Evolutionary conservation across 2,797 vertebrate species (phyloP), one percentile per base, ranked within the genome.

Genomic region (Adelosebastes latens): DNA sequence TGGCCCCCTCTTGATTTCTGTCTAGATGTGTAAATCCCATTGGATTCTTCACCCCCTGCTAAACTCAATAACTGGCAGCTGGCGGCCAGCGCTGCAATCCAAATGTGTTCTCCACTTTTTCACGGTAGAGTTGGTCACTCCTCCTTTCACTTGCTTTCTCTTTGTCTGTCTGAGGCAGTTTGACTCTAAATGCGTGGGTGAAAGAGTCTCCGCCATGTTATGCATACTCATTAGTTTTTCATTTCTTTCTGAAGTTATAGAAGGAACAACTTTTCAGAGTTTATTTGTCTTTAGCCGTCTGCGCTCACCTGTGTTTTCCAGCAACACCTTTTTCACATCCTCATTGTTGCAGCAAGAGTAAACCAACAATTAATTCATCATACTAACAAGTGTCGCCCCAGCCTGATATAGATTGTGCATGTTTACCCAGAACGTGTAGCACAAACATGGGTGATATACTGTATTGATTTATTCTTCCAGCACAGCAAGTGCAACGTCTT

Each of bases 11-110:
- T 70, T 84, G 84, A 85, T 84, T 88, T 90, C 85, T 89, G 81
- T 88, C 79, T 86, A n/a, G 71, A 81, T 80, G 82, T 92, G 81
- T 88, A 85, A 91, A 88, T 88, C 88, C 86, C 76, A 49, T 77
- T 65, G 87, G 78, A 87, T 87, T 85, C 46, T 82, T 87, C 88
- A 84, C 77, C 82, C 79, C 77, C 80, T 77, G 85, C 87, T 87
- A 88, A 88, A 89, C 90, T 72, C 79, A 85, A 79, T 87, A 88
- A 83, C 74, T 80, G 85, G 85, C 89, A 88, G 89, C 87, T 77
- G 74, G 79, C 42, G 36, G 81, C 73, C 60, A 20, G 72, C 2
- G 25, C 82, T 73, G 81, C 70, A 82, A 72, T 83, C 79, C 84
- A 80, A 90, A 88, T 85, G 67, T 84, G 83, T 78, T 86, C 67